Base-by-base conservation (phyloP, 35 echinoderm and acorn worm genomes). In the Chiridota heheva region DNA sequence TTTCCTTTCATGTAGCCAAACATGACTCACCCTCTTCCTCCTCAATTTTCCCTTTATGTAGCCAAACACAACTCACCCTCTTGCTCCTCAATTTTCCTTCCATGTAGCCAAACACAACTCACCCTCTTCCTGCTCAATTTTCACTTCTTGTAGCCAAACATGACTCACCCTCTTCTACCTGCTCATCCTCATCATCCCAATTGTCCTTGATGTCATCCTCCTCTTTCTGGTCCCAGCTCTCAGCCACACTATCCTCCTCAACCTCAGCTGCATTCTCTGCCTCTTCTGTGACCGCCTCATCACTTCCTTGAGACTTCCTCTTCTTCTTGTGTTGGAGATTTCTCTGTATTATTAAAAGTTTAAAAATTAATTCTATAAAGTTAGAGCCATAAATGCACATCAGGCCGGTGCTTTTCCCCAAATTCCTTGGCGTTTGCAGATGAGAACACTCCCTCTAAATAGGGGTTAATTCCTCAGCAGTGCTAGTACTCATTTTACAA, bases 181-280 rank as follows among this genome's bases (percentile, higher is more conserved):
- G 67, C 44, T 44, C 45, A 18, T 76, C 80, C 26, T 72, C 85
- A 26, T 77, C 86, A 55, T 95, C 91, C 91, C 85, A 88, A 32
- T 72, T 77, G 13, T 88, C 86, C 35, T 78, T 88, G 4, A 95
- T 58, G 28, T 88, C 91, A 33, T 91, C 83, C 37, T 87, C 90
- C 29, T 79, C 71, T 31, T 38, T 40, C 45, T 38, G 69, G 38
- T 60, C 76, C 58, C 76, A 56, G 27, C 55, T 40, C 17, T 79
- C 69, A 47, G 28, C 67, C 30, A 65, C 76, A 25, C 69, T 80
- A 29, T 77, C 84, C 26, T 79, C 87, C 39, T 41, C 81, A 40
- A 37, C 72, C 67, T 64, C 72, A 18, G 30, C 80, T 60, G 43
- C 61, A 8, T 67, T 42, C 1, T 42, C 44, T 15, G 73, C 24